Percentiles rank a stretch among this genome's conserved stretches.
Conservation (phyloP, 2,888 invertebrate genomes). For the Athalia cordata region DNA sequence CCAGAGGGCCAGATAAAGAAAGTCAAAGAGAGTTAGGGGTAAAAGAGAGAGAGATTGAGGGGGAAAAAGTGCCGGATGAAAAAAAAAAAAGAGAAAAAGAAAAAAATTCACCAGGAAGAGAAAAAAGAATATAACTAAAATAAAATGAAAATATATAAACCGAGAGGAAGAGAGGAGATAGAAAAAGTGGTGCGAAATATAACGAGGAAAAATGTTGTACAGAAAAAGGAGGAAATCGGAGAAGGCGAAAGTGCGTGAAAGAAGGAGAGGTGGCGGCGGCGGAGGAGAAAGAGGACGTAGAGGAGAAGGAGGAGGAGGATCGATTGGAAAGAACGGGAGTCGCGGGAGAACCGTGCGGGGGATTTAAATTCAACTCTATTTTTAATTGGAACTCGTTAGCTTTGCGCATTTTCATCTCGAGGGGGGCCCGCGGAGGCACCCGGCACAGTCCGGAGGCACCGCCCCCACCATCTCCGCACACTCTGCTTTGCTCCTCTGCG, state of each 20-base stretch:
- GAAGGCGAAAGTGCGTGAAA: slow-evolving; percentile 41
- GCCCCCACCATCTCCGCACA: slow-evolving; percentile 52
- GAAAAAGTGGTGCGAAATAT: slow-evolving; percentile 15
- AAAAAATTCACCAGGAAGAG: slow-evolving; percentile 20
- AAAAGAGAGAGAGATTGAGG: slow-evolving; percentile 2
- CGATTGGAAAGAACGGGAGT: slow-evolving; percentile 16
- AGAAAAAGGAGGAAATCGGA: slow-evolving; percentile 30
- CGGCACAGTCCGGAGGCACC: slow-evolving; percentile 54
- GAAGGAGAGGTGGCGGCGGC: slow-evolving; percentile 38
- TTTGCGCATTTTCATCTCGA: slow-evolving; percentile 78
- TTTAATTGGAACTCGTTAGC: slow-evolving; percentile 78
- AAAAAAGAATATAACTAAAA: neutral
- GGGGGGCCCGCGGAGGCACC: slow-evolving; percentile 64
- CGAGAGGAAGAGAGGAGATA: neutral
- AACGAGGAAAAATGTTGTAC: slow-evolving; percentile 51
- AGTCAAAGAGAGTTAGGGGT: slow-evolving; percentile 69
- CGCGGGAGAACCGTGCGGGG: slow-evolving; percentile 13
- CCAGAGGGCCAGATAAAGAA: slow-evolving; percentile 67
- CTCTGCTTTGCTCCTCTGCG: slow-evolving; percentile 63
- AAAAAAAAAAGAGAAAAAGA: slow-evolving; percentile 35
- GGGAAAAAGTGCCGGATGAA: neutral
- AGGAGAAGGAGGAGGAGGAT: slow-evolving; percentile 43
- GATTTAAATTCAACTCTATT: slow-evolving; percentile 72
- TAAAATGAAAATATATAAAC: neutral
- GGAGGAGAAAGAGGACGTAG: slow-evolving; percentile 36